These are phyloP conservation scores for Centruroides sculpturatus DNA, from an alignment of 1,140 invertebrate species.

Conservation along the genomic window DNA sequence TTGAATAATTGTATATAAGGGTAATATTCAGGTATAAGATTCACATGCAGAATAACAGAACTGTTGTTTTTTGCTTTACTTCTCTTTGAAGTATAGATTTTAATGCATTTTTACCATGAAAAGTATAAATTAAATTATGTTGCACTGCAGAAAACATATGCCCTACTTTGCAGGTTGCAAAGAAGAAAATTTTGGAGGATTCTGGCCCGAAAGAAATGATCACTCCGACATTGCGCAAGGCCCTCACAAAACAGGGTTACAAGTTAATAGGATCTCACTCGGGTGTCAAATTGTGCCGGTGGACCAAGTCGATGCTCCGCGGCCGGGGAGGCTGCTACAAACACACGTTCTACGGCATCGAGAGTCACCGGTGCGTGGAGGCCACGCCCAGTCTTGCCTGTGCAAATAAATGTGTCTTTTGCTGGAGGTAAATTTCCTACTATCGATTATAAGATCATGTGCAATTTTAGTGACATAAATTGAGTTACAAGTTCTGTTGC, in stretches of 20 bases:
- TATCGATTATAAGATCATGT: background rate
- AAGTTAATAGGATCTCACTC: constrained; percentile 45
- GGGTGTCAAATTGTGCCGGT: constrained; percentile 47
- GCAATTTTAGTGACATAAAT: no score
- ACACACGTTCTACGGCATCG: constrained; percentile 51
- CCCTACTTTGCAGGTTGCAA: background rate
- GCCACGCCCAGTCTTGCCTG: constrained; percentile 47
- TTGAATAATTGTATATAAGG: no score
- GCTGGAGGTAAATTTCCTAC: constrained; percentile 36
- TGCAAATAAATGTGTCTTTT: constrained; percentile 54
- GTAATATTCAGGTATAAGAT: no score
- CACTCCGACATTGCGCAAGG: constrained; percentile 37
- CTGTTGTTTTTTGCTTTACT: background rate
- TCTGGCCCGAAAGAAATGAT: constrained; percentile 39
- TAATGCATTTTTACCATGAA: background rate
- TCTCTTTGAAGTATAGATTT: background rate
- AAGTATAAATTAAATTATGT: no score
- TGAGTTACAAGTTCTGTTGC: no score
- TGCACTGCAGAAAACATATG: background rate
- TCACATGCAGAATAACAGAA: no score
- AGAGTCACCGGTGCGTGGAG: constrained; percentile 48
- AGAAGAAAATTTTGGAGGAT: background rate
- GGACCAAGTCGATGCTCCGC: constrained; percentile 50
- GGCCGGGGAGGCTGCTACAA: constrained; percentile 51
- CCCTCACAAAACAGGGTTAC: constrained; percentile 48